Conservation (phyloP, 2,797 vertebrate species). For the Pseudotriccus pelzelni region DNA sequence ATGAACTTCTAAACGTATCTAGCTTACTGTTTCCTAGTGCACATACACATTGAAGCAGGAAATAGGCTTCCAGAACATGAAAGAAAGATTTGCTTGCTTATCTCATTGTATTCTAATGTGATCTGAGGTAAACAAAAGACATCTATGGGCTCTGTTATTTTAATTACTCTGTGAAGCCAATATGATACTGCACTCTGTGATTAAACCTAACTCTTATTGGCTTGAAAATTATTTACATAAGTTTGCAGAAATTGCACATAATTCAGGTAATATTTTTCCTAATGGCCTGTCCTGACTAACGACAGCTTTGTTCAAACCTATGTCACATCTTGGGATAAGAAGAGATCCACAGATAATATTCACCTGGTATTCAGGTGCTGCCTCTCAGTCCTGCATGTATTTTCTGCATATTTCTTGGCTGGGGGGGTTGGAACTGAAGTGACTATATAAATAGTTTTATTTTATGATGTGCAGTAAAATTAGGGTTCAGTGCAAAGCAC, state of each 20-base stretch:
- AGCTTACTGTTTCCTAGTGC: background rate
- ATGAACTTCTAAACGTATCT: background rate
- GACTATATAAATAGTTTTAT: background rate
- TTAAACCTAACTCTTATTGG: background rate
- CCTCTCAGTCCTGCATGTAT: background rate
- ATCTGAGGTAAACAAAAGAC: slow-evolving; percentile 3
- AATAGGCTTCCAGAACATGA: background rate
- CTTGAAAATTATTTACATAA: background rate
- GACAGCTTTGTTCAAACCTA: background rate
- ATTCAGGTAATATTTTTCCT: background rate
- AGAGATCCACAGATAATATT: background rate
- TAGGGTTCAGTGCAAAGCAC: background rate
- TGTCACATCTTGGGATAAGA: background rate
- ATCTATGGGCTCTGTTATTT: background rate
- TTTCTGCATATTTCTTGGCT: background rate
- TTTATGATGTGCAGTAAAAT: background rate
- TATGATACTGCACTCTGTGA: background rate
- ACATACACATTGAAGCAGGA: background rate
- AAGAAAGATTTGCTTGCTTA: slow-evolving; percentile 8
- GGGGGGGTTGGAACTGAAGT: background rate
- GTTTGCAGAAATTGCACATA: background rate
- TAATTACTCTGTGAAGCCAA: background rate
- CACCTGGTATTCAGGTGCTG: background rate
- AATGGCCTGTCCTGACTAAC: background rate
- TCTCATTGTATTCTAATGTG: background rate